Percentiles rank a stretch among this genome's conserved stretches.
phyloP scores from a whole-genome alignment of 1,140 invertebrate genomes.

The Formica selysi region DNA sequence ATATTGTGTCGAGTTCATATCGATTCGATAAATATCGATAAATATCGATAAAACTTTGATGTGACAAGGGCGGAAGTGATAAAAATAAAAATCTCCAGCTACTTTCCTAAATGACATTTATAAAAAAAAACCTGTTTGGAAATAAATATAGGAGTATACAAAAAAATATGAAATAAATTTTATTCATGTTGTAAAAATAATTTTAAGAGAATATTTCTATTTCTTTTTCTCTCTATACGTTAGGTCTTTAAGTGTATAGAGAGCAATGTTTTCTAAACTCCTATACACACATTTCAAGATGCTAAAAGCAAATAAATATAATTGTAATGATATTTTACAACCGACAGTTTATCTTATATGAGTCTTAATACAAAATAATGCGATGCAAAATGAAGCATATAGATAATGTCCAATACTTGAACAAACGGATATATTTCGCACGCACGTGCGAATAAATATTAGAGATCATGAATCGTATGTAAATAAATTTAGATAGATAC shows the following conservation, averaged over 20 bases:
- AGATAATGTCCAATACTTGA: not conserved
- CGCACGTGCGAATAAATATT: not conserved
- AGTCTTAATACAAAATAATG: not conserved
- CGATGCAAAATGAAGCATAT: not conserved
- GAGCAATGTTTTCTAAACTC: conserved; percentile 12
- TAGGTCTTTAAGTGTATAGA: not conserved
- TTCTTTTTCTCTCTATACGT: not conserved
- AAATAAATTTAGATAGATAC: conserved; percentile 21
- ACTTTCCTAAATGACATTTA: not conserved
- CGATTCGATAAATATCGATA: not conserved
- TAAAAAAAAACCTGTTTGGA: not conserved
- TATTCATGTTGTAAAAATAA: not conserved
- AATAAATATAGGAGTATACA: not conserved
- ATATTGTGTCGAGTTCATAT: not conserved
- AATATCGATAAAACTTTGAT: not conserved
- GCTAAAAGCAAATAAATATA: not conserved
- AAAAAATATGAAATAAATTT: not conserved
- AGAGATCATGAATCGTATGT: not conserved
- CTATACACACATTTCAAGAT: not conserved
- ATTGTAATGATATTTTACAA: not conserved
- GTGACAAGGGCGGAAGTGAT: not conserved
- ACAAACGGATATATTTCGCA: not conserved
- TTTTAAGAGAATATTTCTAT: not conserved
- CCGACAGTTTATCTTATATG: not conserved
- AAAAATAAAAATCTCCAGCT: not conserved